These are phyloP conservation scores for Drosophila sechellia DNA, from an alignment of 1,140 invertebrate species.

Conservation along the genomic window DNA sequence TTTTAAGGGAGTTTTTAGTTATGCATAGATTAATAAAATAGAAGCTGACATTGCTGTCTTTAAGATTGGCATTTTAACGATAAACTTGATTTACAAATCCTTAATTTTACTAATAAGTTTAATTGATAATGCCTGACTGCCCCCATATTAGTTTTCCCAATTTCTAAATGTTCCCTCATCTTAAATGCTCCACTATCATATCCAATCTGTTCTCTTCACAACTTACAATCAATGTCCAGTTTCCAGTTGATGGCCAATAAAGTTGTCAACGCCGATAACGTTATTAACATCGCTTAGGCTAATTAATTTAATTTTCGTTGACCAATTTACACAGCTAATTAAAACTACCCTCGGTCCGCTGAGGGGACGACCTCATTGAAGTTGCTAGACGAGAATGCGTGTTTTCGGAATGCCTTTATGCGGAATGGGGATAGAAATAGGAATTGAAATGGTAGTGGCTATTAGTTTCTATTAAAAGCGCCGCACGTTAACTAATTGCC, in stretches of 20 bases:
- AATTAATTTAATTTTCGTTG: conserved; percentile 69
- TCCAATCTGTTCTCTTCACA: conserved; percentile 20
- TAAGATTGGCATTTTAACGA: too few species aligned
- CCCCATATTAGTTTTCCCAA: neutral
- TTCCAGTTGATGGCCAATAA: conserved; percentile 40
- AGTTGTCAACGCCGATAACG: conserved; percentile 65
- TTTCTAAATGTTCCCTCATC: conserved; percentile 4
- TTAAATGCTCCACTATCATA: neutral
- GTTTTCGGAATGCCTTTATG: conserved; percentile 57
- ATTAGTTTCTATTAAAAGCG: conserved; percentile 71
- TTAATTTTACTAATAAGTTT: neutral
- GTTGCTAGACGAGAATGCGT: conserved; percentile 38
- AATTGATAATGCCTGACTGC: neutral
- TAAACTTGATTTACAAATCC: too few species aligned
- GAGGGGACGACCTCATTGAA: conserved; percentile 44
- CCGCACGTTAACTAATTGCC: conserved; percentile 61
- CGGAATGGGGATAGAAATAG: conserved; percentile 10
- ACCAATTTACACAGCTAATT: conserved; percentile 51
- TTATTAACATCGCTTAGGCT: conserved; percentile 63
- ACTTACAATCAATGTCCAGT: conserved; percentile 31
- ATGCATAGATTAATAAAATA: too few species aligned
- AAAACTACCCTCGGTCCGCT: conserved; percentile 30
- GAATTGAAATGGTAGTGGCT: conserved; percentile 10
- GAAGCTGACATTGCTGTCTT: too few species aligned
- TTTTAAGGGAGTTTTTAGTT: too few species aligned